Base-by-base conservation (phyloP, 1,140 invertebrate species). In the Drosophila hydei region DNA sequence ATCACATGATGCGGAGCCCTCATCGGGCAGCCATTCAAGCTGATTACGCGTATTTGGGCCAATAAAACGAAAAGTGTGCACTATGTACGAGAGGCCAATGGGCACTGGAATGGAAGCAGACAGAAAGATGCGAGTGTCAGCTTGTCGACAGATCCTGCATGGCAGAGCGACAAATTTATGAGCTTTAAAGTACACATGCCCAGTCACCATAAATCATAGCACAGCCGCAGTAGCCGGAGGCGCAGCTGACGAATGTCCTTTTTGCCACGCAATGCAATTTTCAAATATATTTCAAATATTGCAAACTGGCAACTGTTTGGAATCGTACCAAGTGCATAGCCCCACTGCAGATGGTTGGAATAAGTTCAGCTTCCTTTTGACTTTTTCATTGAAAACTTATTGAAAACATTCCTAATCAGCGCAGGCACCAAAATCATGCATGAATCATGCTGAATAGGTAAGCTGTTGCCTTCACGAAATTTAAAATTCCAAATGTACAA, bases 141-240 rank as follows among this genome's bases (percentile, higher is more conserved):
- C 48, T 36, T 55, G 67, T 63, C 51, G 59, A 48, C 67, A 68
- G 40, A 52, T 56, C 52, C 60, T 80, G 38, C 40, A 59, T 42
- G 47, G 38, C 52, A 50, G 59, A 58, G 50, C 68, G 72, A 89
- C 52, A 78, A 81, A 79, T 89, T 85, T 89, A 85, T 81, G 80
- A 79, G 77, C 77, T 85, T 89, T 81, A 89, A 89, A 89, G 80
- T 89, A 85, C 75, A 76, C 77, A 79, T 89, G 80, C 85, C 85
- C 77, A 63, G 54, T 81, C 48, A 75, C 50, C 77, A 89, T 89
- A 89, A 89, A 89, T 89, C 85, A 89, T 81, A 64, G 23, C 27
- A 12, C 40, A 55, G 42, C 19, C 55, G 47, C 54, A 48, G 40
- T 48, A 61, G 33, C 38, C 36, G 27, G 42, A 52, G 52, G 25